Percentiles rank a stretch among this genome's conserved stretches.
phyloP scores from a whole-genome alignment of 2,797 vertebrate genomes.

The Malurus leucopterus region DNA sequence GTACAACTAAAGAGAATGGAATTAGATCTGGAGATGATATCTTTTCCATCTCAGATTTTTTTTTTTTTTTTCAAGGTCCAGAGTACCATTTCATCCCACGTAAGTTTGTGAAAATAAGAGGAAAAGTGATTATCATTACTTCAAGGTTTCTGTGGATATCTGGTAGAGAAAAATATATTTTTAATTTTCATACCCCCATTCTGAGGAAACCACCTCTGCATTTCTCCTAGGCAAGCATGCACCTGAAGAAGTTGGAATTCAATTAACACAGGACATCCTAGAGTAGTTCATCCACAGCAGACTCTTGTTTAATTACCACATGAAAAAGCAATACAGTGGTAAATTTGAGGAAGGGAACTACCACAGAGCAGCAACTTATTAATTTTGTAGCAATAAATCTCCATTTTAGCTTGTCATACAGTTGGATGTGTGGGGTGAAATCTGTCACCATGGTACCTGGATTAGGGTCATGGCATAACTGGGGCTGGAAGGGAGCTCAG shows the following conservation, averaged over 20 bases:
- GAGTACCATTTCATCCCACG: neutral
- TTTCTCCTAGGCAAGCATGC: neutral
- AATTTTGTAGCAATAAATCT: neutral
- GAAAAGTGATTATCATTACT: neutral
- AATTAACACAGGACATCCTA: neutral
- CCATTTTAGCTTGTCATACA: neutral
- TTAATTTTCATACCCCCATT: fast-evolving
- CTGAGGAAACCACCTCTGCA: neutral
- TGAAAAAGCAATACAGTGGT: neutral
- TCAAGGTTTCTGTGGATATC: neutral
- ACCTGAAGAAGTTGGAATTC: neutral
- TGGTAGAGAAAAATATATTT: neutral
- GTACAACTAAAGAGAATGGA: neutral
- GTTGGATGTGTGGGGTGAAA: fast-evolving
- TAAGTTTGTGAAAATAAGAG: neutral
- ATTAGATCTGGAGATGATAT: neutral
- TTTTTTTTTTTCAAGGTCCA: neutral
- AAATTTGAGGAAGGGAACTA: neutral
- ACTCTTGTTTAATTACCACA: neutral
- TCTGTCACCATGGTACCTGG: neutral
- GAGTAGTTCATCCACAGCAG: neutral
- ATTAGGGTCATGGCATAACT: no score
- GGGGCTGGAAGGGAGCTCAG: neutral
- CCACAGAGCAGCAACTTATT: neutral
- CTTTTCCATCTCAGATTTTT: neutral